Conservation (phyloP, 2,797 vertebrate genomes). For the Tenualosa ilisha region DNA sequence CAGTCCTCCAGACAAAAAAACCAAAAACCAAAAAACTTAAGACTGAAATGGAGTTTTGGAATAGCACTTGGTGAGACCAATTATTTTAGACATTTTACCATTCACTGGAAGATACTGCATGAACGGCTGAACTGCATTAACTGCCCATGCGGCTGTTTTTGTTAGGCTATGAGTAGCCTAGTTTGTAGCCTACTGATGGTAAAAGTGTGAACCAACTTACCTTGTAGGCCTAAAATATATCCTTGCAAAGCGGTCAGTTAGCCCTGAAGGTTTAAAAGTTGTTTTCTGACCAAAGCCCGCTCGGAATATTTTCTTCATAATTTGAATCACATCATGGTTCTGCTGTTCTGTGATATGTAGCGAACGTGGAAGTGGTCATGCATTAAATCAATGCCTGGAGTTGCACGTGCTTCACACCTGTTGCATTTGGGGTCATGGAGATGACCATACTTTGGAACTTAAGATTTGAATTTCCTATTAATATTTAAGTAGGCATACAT, state of each 20-base stretch:
- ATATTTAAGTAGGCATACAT: background rate
- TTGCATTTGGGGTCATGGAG: constrained; percentile 13
- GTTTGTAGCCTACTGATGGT: background rate
- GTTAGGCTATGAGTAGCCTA: background rate
- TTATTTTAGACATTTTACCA: background rate
- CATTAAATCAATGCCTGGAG: background rate
- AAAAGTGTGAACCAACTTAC: background rate
- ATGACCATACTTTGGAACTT: background rate
- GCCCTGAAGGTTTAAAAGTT: background rate
- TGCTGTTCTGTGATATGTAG: background rate
- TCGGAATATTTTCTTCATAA: background rate
- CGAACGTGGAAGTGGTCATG: background rate
- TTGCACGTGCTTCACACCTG: constrained; percentile 43
- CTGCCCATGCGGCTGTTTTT: background rate
- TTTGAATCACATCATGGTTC: too few species aligned
- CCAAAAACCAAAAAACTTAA: too few species aligned
- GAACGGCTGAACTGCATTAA: background rate
- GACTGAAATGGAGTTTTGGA: background rate
- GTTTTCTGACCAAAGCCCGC: constrained; percentile 14
- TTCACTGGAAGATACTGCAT: too few species aligned
- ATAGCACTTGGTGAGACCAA: background rate
- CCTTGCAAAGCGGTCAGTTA: background rate
- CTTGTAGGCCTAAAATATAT: background rate
- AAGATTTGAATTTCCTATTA: background rate
- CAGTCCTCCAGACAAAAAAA: background rate